These are phyloP conservation scores for Apis florea DNA, from an alignment of 1,140 invertebrate species.

Conservation along the genomic window DNA sequence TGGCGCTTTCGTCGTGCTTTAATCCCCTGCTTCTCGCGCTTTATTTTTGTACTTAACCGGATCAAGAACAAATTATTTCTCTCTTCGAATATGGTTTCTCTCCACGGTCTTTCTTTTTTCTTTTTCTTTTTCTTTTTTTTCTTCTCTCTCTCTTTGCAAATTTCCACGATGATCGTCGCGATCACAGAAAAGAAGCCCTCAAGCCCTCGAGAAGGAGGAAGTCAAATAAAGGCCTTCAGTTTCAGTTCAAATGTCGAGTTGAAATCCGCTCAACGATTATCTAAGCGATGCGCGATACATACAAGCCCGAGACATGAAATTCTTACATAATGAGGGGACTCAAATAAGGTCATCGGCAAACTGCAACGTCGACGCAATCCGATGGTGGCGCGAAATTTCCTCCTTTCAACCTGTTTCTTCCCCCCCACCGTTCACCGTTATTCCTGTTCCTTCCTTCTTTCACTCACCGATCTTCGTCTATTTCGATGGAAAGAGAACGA, in stretches of 20 bases:
- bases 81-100: too few species aligned
- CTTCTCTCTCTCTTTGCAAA: not conserved
- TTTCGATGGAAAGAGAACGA: not conserved
- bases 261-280: not conserved
- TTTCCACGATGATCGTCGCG: not conserved
- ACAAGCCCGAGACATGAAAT: not conserved
- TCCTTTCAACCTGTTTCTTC: not conserved
- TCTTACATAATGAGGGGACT: conserved; percentile 15
- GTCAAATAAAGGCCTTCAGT: not conserved
- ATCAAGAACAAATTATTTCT: not conserved
- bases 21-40: not conserved
- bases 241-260: not conserved
- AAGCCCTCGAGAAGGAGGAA: not conserved
- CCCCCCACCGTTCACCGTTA: not conserved
- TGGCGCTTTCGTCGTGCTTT: too few species aligned
- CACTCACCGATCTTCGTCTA: conserved; percentile 3
- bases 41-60: not conserved
- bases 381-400: not conserved
- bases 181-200: not conserved
- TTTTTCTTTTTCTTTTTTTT: too few species aligned
- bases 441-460: not conserved
- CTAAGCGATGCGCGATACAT: not conserved
- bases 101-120: not conserved
- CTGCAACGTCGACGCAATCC: not conserved
- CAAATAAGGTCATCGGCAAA: conserved; percentile 13